Evolutionary conservation across 1,140 invertebrate species (phyloP), one percentile per base, ranked within the genome.

Genomic region (Galleria mellonella): DNA sequence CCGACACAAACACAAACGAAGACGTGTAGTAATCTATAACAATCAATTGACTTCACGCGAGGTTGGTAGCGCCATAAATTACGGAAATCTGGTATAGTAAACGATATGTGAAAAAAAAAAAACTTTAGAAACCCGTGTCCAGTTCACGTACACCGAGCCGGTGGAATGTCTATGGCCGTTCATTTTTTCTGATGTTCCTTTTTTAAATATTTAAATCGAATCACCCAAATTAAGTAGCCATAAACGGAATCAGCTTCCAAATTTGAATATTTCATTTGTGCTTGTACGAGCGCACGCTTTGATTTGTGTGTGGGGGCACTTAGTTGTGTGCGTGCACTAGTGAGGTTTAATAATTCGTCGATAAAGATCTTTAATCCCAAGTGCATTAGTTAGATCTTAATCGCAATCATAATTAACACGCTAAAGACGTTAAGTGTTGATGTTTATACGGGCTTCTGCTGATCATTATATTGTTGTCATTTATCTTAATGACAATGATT

Each of bases 141-240:
- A 37, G 2, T 23, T 13, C 35, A 13, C 35, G 35, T 37, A 15
- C 17, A 17, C 35, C 14, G 17, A 37, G 35, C 35, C 17, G 15
- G 13, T 37, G 73, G 77, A 82, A 82, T 82, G 77, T 72, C 63
- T 74, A 64, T 65, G 60, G 59, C 59, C 57, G 56, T 63, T 61
- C 51, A 43, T 52, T 74, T 66, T 59, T 68, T 69, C 65, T 46
- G 49, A 49, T 46, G 55, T 66, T 59, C 60, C 62, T 74, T 72
- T 79, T 74, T 73, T 72, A 69, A 71, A 76, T 71, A 83, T 85
- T 85, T 78, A 81, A 84, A 81, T 84, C 72, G 78, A 83, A 85
- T 82, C 78, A 79, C 72, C 81, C 81, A 84, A 85, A 85, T 85
- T 85, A 85, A 85, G 82, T 85, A 85, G 74, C 82, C 82, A 85